Evolutionary conservation across 2,888 invertebrate genomes (phyloP).

Genomic region (Euplagia quadripunctaria): DNA sequence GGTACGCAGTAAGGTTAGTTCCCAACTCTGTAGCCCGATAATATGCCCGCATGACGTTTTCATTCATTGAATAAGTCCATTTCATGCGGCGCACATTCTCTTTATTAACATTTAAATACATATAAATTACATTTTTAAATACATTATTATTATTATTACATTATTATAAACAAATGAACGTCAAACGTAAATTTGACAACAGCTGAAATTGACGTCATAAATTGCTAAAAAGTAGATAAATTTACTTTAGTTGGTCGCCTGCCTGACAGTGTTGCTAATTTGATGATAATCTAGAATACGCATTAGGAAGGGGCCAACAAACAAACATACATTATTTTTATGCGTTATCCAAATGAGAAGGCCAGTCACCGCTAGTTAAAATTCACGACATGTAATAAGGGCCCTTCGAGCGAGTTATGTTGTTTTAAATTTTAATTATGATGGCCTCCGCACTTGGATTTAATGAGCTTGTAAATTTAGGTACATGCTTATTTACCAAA

Average conservation of each 20-base stretch:
- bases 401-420: slow-evolving; percentile 15
- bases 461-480: slow-evolving; percentile 25
- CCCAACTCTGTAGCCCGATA: no score
- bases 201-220: no score
- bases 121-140: no score
- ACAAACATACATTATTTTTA: slow-evolving; percentile 45
- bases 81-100: no score
- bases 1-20: no score
- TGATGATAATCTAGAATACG: slow-evolving; percentile 24
- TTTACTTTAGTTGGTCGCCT: neutral
- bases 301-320: slow-evolving; percentile 29
- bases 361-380: slow-evolving; percentile 36
- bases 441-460: slow-evolving; percentile 24
- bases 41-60: no score
- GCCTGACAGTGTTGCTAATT: neutral
- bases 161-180: no score
- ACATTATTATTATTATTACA: no score
- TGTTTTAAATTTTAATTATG: slow-evolving; percentile 35
- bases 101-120: no score
- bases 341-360: slow-evolving; percentile 39
- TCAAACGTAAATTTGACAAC: no score
- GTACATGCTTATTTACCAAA: slow-evolving; percentile 12
- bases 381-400: slow-evolving; percentile 35
- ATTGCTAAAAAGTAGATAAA: neutral
- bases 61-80: no score